Percentiles rank a stretch among this genome's conserved stretches.
Evolutionary conservation across 2,113 vertebrate species (phyloP).

Genomic region (Lipophrys pholis): DNA sequence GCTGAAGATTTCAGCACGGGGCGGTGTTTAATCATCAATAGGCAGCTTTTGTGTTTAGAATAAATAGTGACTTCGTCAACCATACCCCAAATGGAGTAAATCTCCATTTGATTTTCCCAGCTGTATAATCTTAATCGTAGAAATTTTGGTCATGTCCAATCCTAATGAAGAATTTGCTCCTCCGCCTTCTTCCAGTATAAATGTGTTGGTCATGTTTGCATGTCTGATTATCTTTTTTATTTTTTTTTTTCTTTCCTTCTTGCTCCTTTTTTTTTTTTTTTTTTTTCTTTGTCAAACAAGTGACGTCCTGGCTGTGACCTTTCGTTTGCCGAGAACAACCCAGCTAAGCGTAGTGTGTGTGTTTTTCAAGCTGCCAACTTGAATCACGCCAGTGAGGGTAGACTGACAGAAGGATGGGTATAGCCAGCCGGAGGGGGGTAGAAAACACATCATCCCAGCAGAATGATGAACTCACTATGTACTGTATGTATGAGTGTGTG

Average conservation of each 20-base stretch:
- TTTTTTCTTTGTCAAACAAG: conserved; percentile 7
- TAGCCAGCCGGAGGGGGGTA: conserved; percentile 65
- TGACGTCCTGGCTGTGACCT: conserved; percentile 66
- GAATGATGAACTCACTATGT: conserved; percentile 52
- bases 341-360: conserved; percentile 63
- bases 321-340: conserved; percentile 63
- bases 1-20: no score
- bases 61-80: not conserved
- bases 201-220: conserved; percentile 21
- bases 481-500: not conserved
- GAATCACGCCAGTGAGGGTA: conserved; percentile 61
- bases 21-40: not conserved
- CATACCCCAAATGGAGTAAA: not conserved
- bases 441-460: conserved; percentile 59
- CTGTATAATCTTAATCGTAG: not conserved
- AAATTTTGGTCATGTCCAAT: not conserved
- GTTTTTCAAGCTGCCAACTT: conserved; percentile 65
- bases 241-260: no score
- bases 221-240: conserved; percentile 34
- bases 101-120: not conserved
- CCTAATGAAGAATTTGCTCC: not conserved
- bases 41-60: not conserved
- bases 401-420: conserved; percentile 74
- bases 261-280: no score
- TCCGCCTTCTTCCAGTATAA: not conserved